Conservation (phyloP, 2,797 vertebrate species). For the Pogoniulus pusillus region DNA sequence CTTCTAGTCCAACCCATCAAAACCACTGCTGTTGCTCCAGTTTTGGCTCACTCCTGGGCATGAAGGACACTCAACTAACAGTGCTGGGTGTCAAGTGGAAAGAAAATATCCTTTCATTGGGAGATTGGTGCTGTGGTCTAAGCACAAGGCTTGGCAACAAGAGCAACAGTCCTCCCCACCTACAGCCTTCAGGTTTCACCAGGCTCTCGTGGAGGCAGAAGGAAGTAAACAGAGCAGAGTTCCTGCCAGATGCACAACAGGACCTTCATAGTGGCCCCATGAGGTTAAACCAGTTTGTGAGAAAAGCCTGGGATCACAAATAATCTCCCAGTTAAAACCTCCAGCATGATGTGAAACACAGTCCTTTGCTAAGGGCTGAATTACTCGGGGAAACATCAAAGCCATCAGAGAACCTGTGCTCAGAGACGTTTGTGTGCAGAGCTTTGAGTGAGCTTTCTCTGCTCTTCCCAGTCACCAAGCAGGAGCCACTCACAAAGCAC, state of each 20-base stretch:
- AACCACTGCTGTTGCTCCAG: neutral
- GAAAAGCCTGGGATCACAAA: neutral
- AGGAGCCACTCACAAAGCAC: slow-evolving; percentile 13
- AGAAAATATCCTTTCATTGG: neutral
- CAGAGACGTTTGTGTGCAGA: neutral
- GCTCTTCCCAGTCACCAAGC: neutral
- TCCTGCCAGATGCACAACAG: neutral
- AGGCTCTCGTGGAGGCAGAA: neutral
- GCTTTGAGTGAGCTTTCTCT: neutral
- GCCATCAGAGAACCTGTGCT: neutral
- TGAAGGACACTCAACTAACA: neutral
- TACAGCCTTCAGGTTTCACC: neutral
- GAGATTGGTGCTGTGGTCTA: neutral
- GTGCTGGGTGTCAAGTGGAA: neutral
- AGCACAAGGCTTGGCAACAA: neutral
- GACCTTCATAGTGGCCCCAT: neutral
- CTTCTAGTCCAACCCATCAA: neutral
- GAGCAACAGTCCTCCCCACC: neutral
- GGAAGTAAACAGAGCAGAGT: neutral
- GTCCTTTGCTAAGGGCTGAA: neutral
- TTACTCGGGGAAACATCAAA: slow-evolving; percentile 35
- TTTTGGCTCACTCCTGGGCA: neutral
- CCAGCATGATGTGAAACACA: accelerated
- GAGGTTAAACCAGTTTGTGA: neutral
- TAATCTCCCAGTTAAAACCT: neutral